These are phyloP conservation scores for Pygmarrhopalites habei DNA, from an alignment of 1,140 invertebrate genomes.

Conservation along the genomic window DNA sequence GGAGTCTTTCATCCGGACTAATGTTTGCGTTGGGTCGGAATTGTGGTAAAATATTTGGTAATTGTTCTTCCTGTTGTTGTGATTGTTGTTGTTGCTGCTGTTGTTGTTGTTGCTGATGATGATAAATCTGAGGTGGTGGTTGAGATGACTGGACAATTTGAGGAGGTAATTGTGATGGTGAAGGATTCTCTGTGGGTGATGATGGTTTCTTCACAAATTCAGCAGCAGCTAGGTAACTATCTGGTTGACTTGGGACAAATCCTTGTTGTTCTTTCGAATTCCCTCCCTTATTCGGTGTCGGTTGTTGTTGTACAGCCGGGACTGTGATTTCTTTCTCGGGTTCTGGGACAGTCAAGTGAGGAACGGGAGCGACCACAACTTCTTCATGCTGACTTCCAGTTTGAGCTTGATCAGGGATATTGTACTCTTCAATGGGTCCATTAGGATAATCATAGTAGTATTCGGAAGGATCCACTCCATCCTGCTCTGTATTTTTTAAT, in stretches of 20 bases:
- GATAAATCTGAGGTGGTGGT: neutral
- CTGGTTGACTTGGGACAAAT: neutral
- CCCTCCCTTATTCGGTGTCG: too few relatives aligned
- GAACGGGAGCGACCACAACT: too few relatives aligned
- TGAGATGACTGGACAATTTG: neutral
- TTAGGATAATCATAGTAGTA: conserved; percentile 4
- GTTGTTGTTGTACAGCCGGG: too few relatives aligned
- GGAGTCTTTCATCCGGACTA: conserved; percentile 19
- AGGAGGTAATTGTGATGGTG: neutral
- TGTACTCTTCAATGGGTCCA: neutral
- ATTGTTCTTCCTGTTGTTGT: conserved; percentile 1
- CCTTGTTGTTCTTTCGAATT: too few relatives aligned
- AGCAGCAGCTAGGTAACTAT: neutral
- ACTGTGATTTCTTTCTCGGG: too few relatives aligned
- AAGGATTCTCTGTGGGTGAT: neutral
- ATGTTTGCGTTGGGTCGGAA: conserved; percentile 31
- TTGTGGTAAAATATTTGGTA: conserved; percentile 35
- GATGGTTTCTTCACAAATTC: neutral
- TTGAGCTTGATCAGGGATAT: neutral
- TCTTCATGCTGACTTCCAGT: too few relatives aligned
- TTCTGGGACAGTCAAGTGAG: too few relatives aligned
- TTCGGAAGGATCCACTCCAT: neutral
- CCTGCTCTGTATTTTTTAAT: neutral
- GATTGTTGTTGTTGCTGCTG: neutral
- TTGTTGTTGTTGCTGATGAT: neutral